Base-by-base conservation (phyloP, 2,888 invertebrate species). In the Galerucella pusilla region DNA sequence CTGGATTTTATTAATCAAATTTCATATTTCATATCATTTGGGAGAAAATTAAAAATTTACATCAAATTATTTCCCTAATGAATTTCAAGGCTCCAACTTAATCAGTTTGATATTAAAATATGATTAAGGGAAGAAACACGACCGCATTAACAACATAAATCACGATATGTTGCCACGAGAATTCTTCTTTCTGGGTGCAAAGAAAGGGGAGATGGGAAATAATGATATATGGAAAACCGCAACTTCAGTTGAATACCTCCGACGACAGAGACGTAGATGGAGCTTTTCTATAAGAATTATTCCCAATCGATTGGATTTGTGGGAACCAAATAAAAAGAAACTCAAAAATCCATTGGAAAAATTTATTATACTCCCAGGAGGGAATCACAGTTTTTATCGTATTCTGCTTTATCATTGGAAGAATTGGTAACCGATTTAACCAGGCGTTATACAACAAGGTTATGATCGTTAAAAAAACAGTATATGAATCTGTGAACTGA, bases 191-290 rank as follows among this genome's bases (percentile, higher is more conserved):
- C 59, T 20, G 7, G 59, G 28, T 14, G 25, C 59, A 25, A 60
- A 60, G 59, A 60, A 60, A 60, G 11, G 59, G 28, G 28, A 60
- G 59, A 60, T 12, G 11, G 20, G 28, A 60, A 20, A 60, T 20
- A 20, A 60, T 60, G 59, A 60, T 60, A 60, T 60, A 60, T 60
- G 59, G 59, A 60, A 60, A 60, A 60, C 59, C 59, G 59, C 59
- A 60, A 12, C 28, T 60, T 20, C 12, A 60, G 20, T 60, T 28
- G 25, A 60, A 60, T 7, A 60, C 25, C 59, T 25, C 5, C 10
- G 59, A 10, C 59, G 25, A 60, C 59, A 60, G 59, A 60, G 59
- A 28, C 59, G 59, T 60, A 25, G 59, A 28, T 60, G 57, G 16
- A 57, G 20, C 59, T 60, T 60, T 28, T 60, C 28, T 20, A 28